A percentile compares a stretch with the other conserved stretches of the same genome.
Evolutionary conservation across 37 sponge, comb jelly and placozoan species (phyloP).

Genomic region (Beroe ovata): DNA sequence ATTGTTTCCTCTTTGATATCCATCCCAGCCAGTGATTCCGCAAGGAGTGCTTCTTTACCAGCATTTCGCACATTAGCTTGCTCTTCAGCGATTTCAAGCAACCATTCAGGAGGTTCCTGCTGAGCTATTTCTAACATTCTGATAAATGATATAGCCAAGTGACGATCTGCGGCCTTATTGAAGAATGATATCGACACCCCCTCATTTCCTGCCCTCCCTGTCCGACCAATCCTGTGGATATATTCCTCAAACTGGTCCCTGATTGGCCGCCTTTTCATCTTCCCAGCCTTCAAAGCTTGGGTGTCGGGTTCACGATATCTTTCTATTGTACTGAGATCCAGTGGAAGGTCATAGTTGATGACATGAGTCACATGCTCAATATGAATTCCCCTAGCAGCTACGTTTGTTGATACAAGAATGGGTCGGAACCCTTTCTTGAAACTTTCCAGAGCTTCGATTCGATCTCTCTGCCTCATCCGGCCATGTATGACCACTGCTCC

Average conservation of each 20-base stretch:
- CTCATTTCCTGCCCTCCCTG: conserved; percentile 89
- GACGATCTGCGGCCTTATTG: conserved; percentile 73
- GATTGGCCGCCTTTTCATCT: conserved; percentile 10
- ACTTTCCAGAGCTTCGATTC: conserved; percentile 83
- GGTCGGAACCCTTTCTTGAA: conserved; percentile 81
- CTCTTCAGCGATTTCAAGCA: conserved; percentile 78
- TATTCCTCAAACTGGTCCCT: conserved; percentile 82
- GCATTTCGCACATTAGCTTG: background rate
- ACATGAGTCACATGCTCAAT: conserved; percentile 90
- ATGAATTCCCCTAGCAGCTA: conserved; percentile 93
- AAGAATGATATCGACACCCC: conserved; percentile 93
- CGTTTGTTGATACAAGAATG: conserved; percentile 90
- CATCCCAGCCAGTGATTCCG: background rate
- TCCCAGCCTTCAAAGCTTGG: background rate
- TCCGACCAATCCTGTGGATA: conserved; percentile 95
- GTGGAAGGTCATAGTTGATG: conserved; percentile 90
- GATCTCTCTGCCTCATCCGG: conserved; percentile 81
- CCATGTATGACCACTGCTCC: background rate
- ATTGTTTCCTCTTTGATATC: background rate
- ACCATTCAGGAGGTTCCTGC: conserved; percentile 87
- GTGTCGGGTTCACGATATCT: background rate
- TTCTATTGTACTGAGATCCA: background rate
- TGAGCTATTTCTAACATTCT: conserved; percentile 83
- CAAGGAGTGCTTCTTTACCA: background rate
- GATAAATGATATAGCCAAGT: conserved; percentile 80